Evolutionary conservation across 2,113 vertebrate species (phyloP), one percentile per base, ranked within the genome.

Genomic region (Scartelaos histophorus): DNA sequence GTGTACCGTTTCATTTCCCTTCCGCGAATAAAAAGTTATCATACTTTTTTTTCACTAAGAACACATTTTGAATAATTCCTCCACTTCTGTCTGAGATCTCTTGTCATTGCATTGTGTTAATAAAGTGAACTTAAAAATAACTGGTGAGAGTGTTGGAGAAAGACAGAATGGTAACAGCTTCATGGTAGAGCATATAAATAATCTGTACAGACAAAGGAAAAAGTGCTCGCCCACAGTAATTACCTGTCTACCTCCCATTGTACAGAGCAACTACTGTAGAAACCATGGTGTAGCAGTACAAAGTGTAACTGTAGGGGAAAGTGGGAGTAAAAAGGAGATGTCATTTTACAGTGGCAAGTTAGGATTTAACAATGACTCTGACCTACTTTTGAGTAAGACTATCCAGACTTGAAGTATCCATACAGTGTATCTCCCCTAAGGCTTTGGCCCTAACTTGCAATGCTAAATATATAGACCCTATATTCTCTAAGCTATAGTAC

Each of bases 41-140:
- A 56, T 56, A 22, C 2, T 21, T 56, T 25, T 13, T 13, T 25
- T 58, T 24, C 3, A 22, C 54, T 24, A 57, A 57, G 74, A 34
- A 35, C 12, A 70, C 62, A 49, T 43, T 38, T 13, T 38, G 61
- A 60, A 60, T 3, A 62, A n/a, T 34, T 51, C 5, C 7, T 60
- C 56, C 69, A 10, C n/a, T 70, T 58, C 51, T 46, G 38, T 66
- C 51, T 49, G 49, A 45, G 68, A 17, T 58, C 53, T 69, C 29
- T 47, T 73, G 58, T 65, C 38, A 66, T 16, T 76, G 58, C 67
- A 79, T 47, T 11, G 6, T 21, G 46, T 80, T 51, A 82, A 82
- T 80, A 73, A 47, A 73, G 7, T 10, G 19, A 57, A 71, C 67
- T 75, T 82, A 79, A 76, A 79, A 79, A 81, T 80, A 78, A 74